phyloP scores from a whole-genome alignment of 2,113 vertebrate species.

The Garra rufa region DNA sequence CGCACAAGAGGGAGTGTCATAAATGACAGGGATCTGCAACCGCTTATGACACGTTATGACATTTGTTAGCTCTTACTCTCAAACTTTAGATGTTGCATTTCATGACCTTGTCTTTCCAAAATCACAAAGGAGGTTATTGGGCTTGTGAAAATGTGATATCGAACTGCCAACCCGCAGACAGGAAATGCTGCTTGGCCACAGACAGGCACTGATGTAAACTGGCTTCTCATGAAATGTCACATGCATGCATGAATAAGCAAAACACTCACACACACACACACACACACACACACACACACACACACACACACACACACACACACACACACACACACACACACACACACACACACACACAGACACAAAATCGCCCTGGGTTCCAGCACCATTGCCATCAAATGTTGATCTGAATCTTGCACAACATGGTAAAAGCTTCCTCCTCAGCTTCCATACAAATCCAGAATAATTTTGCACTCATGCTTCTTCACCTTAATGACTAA shows the following conservation, averaged over 20 bases:
- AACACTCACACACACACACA: background rate
- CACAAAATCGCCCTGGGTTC: slow-evolving; percentile 9
- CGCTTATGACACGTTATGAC: background rate
- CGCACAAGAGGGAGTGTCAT: background rate
- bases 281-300: slow-evolving; percentile 5
- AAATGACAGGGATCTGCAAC: background rate
- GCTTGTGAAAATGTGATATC: slow-evolving; percentile 22
- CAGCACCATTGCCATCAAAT: slow-evolving; percentile 15
- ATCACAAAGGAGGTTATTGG: slow-evolving; percentile 1
- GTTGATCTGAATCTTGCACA: slow-evolving; percentile 3
- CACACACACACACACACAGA: background rate
- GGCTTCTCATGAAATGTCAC: slow-evolving; percentile 40
- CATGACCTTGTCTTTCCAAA: slow-evolving; percentile 17
- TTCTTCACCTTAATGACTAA: background rate
- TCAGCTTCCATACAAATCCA: background rate
- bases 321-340: background rate
- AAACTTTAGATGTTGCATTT: slow-evolving; percentile 21
- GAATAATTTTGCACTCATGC: background rate
- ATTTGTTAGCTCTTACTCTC: background rate
- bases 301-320: background rate
- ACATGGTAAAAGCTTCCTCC: slow-evolving; percentile 20
- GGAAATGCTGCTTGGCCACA: slow-evolving; percentile 6
- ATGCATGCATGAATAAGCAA: slow-evolving; percentile 51
- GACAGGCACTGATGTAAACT: slow-evolving; percentile 22
- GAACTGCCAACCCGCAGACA: background rate